phyloP scores from a whole-genome alignment of 2,113 vertebrate species.

The Rousettus leschenaultii region DNA sequence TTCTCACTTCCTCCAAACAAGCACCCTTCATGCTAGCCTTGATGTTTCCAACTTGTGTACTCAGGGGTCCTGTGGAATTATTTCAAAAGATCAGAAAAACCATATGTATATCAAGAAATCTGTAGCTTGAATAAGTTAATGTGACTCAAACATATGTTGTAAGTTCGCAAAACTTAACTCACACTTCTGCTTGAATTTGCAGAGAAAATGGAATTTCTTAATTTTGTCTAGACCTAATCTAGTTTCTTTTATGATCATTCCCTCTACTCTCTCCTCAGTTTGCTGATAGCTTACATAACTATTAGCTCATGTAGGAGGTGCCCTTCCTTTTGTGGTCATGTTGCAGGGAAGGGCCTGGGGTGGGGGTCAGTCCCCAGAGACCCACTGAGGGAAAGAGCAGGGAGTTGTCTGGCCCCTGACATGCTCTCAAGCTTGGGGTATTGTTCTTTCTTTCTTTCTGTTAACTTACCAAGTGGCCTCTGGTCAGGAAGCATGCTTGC shows the following conservation, averaged over 20 bases:
- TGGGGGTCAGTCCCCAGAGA: not conserved
- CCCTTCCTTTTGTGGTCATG: not conserved
- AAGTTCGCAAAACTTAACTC: constrained; percentile 19
- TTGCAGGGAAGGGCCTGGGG: not conserved
- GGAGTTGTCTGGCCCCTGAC: not conserved
- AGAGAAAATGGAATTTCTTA: not conserved
- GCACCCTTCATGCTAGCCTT: not conserved
- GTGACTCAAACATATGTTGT: not conserved
- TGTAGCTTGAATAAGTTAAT: constrained; percentile 36
- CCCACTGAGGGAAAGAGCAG: not conserved
- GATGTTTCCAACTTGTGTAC: not conserved
- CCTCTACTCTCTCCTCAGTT: not conserved
- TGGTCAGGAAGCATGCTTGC: not conserved
- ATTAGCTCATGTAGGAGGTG: not conserved
- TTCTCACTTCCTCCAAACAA: not conserved
- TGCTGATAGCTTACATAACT: not conserved
- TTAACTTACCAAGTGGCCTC: not conserved
- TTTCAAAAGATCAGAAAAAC: constrained; percentile 33
- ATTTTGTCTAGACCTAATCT: not conserved
- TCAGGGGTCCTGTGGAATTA: not conserved
- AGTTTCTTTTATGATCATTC: not conserved
- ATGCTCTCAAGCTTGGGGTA: not conserved
- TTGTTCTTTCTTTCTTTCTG: not conserved
- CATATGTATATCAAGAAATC: constrained; percentile 1
- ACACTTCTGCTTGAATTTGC: not conserved